Base-by-base conservation (phyloP, 2,113 vertebrate genomes). In the Bubo scandiacus region DNA sequence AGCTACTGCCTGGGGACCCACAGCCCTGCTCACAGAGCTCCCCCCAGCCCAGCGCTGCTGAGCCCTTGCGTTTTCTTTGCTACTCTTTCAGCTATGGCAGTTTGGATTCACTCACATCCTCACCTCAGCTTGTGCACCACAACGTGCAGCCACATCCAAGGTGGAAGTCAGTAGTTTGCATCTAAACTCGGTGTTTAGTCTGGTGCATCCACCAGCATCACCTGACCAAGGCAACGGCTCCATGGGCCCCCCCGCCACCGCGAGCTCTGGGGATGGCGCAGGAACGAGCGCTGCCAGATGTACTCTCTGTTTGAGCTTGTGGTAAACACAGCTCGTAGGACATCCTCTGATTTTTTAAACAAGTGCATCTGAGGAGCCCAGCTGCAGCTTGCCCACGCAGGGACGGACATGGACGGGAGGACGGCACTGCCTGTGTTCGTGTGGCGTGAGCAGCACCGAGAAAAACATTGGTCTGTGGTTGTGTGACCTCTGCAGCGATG, bases 331-430 rank as follows among this genome's bases (percentile, higher is more conserved):
- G 65, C 65, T 32, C 7, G 0, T 1, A 9, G 70, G 25, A 85
- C 9, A 2, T 15, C 32, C 57, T 68, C 57, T 8, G 52, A 4
- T 9, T 20, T n/a, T 81, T 68, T 43, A 88, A 90, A 68, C 71
- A 75, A 52, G 54, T 1, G 3, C 15, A 57, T 51, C 38, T 0
- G 4, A 47, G 72, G 25, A 67, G 86, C 54, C 34, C 75, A 61
- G 84, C 86, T 75, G 83, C 9, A 13, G 40, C 30, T 42, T 20
- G 23, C 47, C 78, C 2, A 0, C 0, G 0, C 3, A 2, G 23
- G 58, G 68, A 47, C 1, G 3, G 58, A 59, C 5, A 36, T 8
- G 49, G 63, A 40, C 8, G 3, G 77, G n/a, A 71, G 65, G 83
- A 80, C 3, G 7, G 78, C 1, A 22, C 40, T 81, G 93, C 45